phyloP scores from a whole-genome alignment of 2,797 vertebrate genomes.

The Myripristis murdjan region DNA sequence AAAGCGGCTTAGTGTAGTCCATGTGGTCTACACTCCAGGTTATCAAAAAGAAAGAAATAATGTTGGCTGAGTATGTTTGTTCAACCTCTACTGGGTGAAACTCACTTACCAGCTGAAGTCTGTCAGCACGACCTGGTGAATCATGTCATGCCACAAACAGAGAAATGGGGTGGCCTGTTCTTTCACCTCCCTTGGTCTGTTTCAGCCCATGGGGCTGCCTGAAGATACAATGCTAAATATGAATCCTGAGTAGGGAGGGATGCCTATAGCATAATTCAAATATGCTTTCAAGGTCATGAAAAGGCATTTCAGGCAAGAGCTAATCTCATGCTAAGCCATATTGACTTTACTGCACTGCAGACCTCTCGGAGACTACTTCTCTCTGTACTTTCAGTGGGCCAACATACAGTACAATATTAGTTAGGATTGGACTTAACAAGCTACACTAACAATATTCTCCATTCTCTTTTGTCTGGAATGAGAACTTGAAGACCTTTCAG shows the following conservation, averaged over 20 bases:
- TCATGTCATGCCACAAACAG: slow-evolving; percentile 21
- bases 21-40: neutral
- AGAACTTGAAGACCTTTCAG: slow-evolving; percentile 19
- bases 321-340: slow-evolving; percentile 2
- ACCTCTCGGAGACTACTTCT: slow-evolving; percentile 46
- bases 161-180: slow-evolving; percentile 24
- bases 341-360: slow-evolving; percentile 32
- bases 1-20: neutral
- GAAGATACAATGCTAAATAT: slow-evolving; percentile 25
- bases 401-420: neutral
- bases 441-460: neutral
- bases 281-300: slow-evolving; percentile 17
- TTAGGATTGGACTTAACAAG: slow-evolving; percentile 13
- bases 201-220: slow-evolving; percentile 10
- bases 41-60: slow-evolving; percentile 6
- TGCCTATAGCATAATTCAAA: slow-evolving; percentile 17
- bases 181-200: slow-evolving; percentile 18
- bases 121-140: slow-evolving; percentile 16
- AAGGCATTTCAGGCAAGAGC: slow-evolving; percentile 22
- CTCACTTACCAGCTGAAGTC: neutral
- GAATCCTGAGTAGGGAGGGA: neutral
- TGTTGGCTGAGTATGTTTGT: slow-evolving; percentile 13
- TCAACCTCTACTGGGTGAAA: slow-evolving; percentile 12
- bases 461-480: slow-evolving; percentile 9
- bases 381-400: slow-evolving; percentile 12